A percentile compares a stretch with the other conserved stretches of the same genome.
phyloP scores from a whole-genome alignment of 2,888 invertebrate species.

The Chalcis sispes region DNA sequence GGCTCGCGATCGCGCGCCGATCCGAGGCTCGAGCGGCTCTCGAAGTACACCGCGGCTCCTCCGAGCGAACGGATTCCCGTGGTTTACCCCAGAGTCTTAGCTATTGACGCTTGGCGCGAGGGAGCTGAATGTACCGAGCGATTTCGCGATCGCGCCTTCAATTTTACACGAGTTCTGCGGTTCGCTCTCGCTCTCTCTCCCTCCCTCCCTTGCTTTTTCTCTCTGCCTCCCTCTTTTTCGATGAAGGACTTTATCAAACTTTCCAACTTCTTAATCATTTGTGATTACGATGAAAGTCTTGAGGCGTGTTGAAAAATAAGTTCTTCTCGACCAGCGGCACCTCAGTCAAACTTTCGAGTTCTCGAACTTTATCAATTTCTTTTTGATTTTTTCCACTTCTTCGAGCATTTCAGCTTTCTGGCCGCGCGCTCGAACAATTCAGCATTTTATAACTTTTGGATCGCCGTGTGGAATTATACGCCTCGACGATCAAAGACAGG shows the following conservation, averaged over 20 bases:
- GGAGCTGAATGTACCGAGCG: slow-evolving; percentile 19
- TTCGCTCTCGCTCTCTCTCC: too few species aligned
- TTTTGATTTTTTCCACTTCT: slow-evolving; percentile 2
- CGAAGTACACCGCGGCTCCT: neutral
- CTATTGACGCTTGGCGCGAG: slow-evolving; percentile 15
- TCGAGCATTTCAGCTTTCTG: neutral
- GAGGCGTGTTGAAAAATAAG: neutral
- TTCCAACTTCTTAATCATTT: slow-evolving; percentile 52
- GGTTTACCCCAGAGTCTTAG: neutral
- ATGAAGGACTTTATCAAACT: slow-evolving; percentile 30
- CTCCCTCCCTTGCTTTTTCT: too few species aligned
- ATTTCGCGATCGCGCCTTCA: slow-evolving; percentile 37
- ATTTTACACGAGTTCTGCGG: slow-evolving; percentile 11
- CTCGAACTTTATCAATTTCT: slow-evolving; percentile 44
- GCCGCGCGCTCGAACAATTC: slow-evolving; percentile 5
- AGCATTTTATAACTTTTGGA: slow-evolving; percentile 13
- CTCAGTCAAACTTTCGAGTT: slow-evolving; percentile 6
- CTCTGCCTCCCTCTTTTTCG: neutral
- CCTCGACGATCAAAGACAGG: too few species aligned
- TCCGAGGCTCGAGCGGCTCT: too few species aligned
- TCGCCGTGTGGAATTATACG: slow-evolving; percentile 6
- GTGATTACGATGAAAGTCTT: slow-evolving; percentile 36
- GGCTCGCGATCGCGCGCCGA: too few species aligned
- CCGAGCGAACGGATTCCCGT: neutral
- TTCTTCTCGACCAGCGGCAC: neutral